Evolutionary conservation across 1,140 invertebrate genomes (phyloP).

Genomic region (Drosophila triauraria): DNA sequence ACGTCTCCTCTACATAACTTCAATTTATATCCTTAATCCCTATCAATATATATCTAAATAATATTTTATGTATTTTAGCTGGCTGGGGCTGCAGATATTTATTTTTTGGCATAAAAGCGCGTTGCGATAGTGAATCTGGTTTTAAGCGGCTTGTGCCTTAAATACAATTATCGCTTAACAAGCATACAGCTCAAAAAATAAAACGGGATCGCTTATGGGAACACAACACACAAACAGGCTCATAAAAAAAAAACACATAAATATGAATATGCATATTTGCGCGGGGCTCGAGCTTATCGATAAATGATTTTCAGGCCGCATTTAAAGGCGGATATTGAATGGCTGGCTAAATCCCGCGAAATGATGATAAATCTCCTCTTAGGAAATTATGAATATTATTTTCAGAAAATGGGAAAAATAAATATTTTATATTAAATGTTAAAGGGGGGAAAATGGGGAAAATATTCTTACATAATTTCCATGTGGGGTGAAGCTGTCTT

Average conservation of each 20-base stretch:
- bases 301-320: slow-evolving; percentile 37
- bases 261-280: slow-evolving; percentile 32
- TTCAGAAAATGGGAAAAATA: not conserved
- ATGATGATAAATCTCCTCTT: slow-evolving; percentile 28
- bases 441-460: too few species aligned
- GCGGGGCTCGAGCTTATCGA: slow-evolving; percentile 30
- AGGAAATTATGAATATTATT: slow-evolving; percentile 3
- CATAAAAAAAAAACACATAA: not conserved
- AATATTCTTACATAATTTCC: not conserved
- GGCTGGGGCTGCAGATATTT: slow-evolving; percentile 7
- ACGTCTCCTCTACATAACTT: too few species aligned
- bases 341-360: slow-evolving; percentile 32
- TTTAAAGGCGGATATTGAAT: slow-evolving; percentile 39
- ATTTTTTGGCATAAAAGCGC: slow-evolving; percentile 3
- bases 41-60: not conserved
- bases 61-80: too few species aligned
- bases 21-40: too few species aligned
- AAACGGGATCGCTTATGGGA: slow-evolving; percentile 9
- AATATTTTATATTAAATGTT: not conserved
- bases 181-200: slow-evolving; percentile 19
- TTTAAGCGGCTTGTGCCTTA: slow-evolving; percentile 53
- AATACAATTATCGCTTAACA: slow-evolving; percentile 47
- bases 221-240: not conserved
- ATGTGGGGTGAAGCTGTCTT: not conserved
- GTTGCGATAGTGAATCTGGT: not conserved